Conservation (phyloP, 2,113 vertebrate species). For the Barbus barbus region DNA sequence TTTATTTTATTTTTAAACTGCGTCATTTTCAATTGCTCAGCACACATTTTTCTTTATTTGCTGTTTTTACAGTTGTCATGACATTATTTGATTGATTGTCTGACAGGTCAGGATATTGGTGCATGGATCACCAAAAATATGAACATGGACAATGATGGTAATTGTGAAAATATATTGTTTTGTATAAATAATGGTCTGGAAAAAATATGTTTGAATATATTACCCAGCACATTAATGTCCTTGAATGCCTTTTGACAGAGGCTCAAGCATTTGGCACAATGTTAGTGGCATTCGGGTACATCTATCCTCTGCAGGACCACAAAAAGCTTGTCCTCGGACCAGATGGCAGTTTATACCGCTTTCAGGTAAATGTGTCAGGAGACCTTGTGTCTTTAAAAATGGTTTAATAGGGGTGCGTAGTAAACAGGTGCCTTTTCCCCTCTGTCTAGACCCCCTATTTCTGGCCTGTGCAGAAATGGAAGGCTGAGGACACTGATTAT, state of each 20-base stretch:
- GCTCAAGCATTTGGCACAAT: constrained; percentile 84
- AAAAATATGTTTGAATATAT: neutral
- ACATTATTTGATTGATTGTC: too few relatives aligned
- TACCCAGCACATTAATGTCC: neutral
- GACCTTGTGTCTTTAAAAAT: neutral
- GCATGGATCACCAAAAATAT: constrained; percentile 73
- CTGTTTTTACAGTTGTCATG: too few relatives aligned
- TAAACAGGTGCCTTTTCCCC: neutral
- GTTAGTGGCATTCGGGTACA: constrained; percentile 88
- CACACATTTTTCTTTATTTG: too few relatives aligned
- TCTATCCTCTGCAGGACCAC: constrained; percentile 93
- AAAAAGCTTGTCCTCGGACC: constrained; percentile 85
- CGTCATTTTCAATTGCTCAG: too few relatives aligned
- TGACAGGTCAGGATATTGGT: constrained; percentile 65
- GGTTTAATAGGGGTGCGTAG: neutral
- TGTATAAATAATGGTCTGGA: neutral
- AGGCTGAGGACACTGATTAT: constrained; percentile 90
- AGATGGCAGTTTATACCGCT: constrained; percentile 85
- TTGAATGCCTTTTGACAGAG: constrained; percentile 73
- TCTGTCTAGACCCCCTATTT: constrained; percentile 88
- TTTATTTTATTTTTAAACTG: too few relatives aligned
- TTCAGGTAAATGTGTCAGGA: constrained; percentile 80
- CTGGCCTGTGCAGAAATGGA: constrained; percentile 90
- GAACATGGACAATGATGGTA: constrained; percentile 69
- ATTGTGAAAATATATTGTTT: neutral